Percentiles rank a stretch among this genome's conserved stretches.
Evolutionary conservation across 2,888 invertebrate species (phyloP).

Genomic region (Galerucella nymphaeae): DNA sequence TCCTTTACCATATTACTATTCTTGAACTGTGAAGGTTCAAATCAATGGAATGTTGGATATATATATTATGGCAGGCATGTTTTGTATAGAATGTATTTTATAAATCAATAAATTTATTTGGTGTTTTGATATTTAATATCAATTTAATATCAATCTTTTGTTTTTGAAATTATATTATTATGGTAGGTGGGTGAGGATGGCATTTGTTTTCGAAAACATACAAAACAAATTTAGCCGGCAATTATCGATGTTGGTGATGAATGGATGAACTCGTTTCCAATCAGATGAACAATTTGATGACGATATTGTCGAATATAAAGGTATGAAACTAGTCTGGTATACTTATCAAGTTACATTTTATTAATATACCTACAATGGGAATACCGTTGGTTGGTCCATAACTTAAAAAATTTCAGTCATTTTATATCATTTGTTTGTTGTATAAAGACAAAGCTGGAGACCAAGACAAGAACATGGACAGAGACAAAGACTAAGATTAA

Average conservation of each 20-base stretch:
- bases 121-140: too few species aligned
- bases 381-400: slow-evolving; percentile 2
- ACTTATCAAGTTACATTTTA: slow-evolving; percentile 14
- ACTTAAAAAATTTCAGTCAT: not conserved
- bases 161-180: too few species aligned
- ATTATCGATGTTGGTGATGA: slow-evolving; percentile 4
- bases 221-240: not conserved
- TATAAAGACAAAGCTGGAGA: not conserved
- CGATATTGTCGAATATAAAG: slow-evolving; percentile 14
- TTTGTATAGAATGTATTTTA: too few species aligned
- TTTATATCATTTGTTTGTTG: too few species aligned
- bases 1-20: not conserved
- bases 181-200: not conserved
- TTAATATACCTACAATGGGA: slow-evolving; percentile 1
- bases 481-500: not conserved
- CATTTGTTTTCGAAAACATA: not conserved
- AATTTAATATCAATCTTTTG: too few species aligned
- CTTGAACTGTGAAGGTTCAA: not conserved
- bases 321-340: not conserved
- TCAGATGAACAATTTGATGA: slow-evolving; percentile 16
- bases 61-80: not conserved
- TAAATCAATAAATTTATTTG: too few species aligned
- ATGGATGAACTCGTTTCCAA: slow-evolving; percentile 3
- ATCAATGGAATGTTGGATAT: not conserved
- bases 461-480: not conserved